phyloP scores from a whole-genome alignment of 2,113 vertebrate species.

The Oryzias curvinotus region DNA sequence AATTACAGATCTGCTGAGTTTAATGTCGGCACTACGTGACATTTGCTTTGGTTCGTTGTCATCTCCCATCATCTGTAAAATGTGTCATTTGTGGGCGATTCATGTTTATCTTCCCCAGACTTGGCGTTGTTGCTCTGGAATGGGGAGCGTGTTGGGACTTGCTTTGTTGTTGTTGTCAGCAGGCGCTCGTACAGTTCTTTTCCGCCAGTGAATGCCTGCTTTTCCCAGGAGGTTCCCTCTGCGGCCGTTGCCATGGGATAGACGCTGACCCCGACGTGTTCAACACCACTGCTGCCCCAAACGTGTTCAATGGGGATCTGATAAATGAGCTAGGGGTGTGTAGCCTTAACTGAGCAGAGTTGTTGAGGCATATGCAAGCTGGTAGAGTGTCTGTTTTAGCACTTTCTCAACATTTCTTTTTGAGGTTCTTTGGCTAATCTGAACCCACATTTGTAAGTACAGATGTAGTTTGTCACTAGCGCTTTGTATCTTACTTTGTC shows the following conservation, averaged over 20 bases:
- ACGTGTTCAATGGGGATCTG: slow-evolving; percentile 44
- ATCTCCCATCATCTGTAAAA: too few relatives aligned
- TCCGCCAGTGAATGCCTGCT: slow-evolving; percentile 66
- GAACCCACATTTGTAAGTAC: slow-evolving; percentile 1
- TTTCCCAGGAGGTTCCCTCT: slow-evolving; percentile 61
- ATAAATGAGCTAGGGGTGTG: slow-evolving; percentile 39
- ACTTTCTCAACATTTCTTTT: background rate
- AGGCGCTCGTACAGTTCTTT: slow-evolving; percentile 47
- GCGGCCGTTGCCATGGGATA: slow-evolving; percentile 53
- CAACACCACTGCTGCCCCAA: slow-evolving; percentile 39
- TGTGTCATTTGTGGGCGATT: slow-evolving; percentile 3
- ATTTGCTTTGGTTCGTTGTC: too few relatives aligned
- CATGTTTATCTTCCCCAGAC: slow-evolving; percentile 29
- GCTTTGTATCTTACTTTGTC: slow-evolving; percentile 53
- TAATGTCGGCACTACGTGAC: too few relatives aligned
- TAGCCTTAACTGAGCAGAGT: background rate
- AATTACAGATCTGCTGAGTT: too few relatives aligned
- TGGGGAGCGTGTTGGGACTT: slow-evolving; percentile 69
- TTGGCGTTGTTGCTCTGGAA: slow-evolving; percentile 50
- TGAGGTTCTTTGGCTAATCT: background rate
- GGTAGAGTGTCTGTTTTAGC: background rate
- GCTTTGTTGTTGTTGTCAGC: slow-evolving; percentile 59
- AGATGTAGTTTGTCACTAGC: slow-evolving; percentile 35
- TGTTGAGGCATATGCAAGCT: background rate
- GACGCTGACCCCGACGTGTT: slow-evolving; percentile 51